These are phyloP conservation scores for Accipiter fasciatus DNA, from an alignment of 2,797 vertebrate species.

Conservation along the genomic window DNA sequence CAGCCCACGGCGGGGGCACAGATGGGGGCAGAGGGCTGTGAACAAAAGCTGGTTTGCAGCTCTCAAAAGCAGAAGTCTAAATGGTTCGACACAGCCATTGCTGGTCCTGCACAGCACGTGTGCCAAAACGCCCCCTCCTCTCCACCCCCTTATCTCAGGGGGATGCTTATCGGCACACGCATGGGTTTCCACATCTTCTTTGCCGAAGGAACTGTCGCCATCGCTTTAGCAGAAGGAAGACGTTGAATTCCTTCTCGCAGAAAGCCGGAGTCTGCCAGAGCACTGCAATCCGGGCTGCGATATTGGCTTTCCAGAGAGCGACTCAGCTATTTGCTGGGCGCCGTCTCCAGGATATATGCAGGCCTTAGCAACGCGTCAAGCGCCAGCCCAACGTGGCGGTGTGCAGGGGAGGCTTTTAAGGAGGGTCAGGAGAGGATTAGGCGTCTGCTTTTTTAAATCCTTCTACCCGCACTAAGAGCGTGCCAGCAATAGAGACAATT, in stretches of 20 bases:
- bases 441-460: neutral
- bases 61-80: neutral
- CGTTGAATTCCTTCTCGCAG: neutral
- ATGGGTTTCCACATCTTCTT: neutral
- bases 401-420: neutral
- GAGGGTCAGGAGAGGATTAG: slow-evolving; percentile 5
- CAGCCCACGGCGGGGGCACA: neutral
- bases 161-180: neutral
- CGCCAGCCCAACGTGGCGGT: neutral
- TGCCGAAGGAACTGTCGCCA: neutral
- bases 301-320: slow-evolving; percentile 51
- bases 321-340: slow-evolving; percentile 61
- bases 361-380: slow-evolving; percentile 57
- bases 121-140: neutral
- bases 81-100: neutral
- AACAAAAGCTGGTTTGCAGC: slow-evolving; percentile 37
- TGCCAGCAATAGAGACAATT: neutral
- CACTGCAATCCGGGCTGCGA: slow-evolving; percentile 22
- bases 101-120: neutral
- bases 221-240: neutral
- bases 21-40: neutral
- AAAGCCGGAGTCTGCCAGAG: neutral
- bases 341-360: slow-evolving; percentile 69
- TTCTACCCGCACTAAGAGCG: neutral
- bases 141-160: neutral